Conservation (phyloP, 2,113 vertebrate genomes). For the Eurystomus gularis region DNA sequence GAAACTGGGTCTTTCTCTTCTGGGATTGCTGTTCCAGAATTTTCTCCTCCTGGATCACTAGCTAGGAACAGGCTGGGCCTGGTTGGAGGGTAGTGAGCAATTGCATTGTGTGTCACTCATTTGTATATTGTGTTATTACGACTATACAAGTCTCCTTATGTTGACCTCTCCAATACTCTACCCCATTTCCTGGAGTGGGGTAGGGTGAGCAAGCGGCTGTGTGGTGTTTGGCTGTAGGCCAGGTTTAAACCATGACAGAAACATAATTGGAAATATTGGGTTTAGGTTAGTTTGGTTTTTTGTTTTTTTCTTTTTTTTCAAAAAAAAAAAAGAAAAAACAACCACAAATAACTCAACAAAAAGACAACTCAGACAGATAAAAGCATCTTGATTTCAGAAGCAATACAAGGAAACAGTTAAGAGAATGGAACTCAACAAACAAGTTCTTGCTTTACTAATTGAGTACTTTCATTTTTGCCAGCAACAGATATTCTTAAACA, state of each 20-base stretch:
- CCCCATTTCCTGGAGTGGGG: too few relatives aligned
- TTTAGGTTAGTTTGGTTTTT: neutral
- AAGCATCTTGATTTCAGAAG: neutral
- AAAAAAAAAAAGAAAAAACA: neutral
- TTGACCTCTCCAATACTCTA: neutral
- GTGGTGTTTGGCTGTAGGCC: neutral
- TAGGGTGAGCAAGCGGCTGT: neutral
- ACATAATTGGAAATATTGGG: neutral
- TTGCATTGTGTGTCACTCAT: neutral
- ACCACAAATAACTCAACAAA: neutral
- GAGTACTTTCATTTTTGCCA: neutral
- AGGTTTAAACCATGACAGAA: neutral
- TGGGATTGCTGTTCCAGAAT: neutral
- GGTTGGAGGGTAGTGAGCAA: too few relatives aligned
- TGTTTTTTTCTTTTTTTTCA: too few relatives aligned
- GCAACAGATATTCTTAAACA: constrained; percentile 11
- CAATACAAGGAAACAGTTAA: neutral
- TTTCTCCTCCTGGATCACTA: neutral
- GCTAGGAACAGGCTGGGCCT: neutral
- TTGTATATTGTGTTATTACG: neutral
- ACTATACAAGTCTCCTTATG: neutral
- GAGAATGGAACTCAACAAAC: neutral
- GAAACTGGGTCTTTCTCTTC: neutral
- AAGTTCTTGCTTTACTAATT: constrained; percentile 15
- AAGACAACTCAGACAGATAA: neutral